These are phyloP conservation scores for Metaphire vulgaris DNA, from an alignment of 1,140 invertebrate species.

Conservation along the genomic window DNA sequence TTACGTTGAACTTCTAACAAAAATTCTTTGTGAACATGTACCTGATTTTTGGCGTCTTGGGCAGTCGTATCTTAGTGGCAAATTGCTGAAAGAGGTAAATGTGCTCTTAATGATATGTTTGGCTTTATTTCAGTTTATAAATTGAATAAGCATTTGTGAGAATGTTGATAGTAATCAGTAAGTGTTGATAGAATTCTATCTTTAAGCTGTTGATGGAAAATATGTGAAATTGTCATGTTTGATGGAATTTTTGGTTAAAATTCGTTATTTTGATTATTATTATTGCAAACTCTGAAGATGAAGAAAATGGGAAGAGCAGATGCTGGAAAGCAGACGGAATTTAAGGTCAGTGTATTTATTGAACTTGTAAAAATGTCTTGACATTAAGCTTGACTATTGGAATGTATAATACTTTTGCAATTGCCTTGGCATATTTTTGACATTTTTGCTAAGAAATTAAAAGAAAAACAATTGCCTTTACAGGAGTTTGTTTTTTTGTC, in stretches of 20 bases:
- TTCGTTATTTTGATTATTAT: too few relatives aligned
- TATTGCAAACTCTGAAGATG: constrained; percentile 31
- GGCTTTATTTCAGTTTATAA: too few relatives aligned
- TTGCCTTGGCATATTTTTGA: too few relatives aligned
- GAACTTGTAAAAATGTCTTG: not conserved
- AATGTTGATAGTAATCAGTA: too few relatives aligned
- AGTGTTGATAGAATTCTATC: too few relatives aligned
- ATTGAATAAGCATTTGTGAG: too few relatives aligned
- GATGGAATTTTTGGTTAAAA: too few relatives aligned
- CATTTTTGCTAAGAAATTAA: not conserved
- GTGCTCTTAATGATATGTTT: not conserved
- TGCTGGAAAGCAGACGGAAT: constrained; percentile 62
- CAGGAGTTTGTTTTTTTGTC: too few relatives aligned
- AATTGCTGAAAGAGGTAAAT: constrained; percentile 54
- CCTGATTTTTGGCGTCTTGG: constrained; percentile 83
- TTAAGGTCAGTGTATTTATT: constrained; percentile 57
- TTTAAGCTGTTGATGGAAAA: too few relatives aligned
- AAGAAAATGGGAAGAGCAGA: constrained; percentile 46
- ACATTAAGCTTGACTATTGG: not conserved
- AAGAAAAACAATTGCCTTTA: not conserved
- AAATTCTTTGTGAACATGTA: constrained; percentile 63
- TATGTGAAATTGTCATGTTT: too few relatives aligned
- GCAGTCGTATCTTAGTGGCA: constrained; percentile 79
- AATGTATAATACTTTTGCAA: not conserved
- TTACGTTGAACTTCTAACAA: constrained; percentile 68